Percentiles rank a stretch among this genome's conserved stretches.
Evolutionary conservation across 2,113 vertebrate species (phyloP).

Genomic region (Meriones unguiculatus): DNA sequence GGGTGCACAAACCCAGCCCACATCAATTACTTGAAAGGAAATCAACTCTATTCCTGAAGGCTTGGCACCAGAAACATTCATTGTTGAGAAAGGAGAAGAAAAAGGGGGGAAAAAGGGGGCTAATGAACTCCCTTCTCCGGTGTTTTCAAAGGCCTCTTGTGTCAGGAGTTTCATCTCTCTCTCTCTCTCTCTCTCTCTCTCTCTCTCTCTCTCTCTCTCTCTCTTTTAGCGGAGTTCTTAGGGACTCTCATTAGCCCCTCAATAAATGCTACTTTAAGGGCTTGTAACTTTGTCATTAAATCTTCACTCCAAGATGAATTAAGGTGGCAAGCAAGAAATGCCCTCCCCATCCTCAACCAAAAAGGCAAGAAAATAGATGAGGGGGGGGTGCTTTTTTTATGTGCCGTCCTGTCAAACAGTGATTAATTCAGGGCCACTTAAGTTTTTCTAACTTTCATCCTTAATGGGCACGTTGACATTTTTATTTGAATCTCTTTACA

Average conservation of each 20-base stretch:
- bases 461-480: conserved; percentile 80
- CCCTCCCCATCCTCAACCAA: conserved; percentile 16
- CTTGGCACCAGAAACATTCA: conserved; percentile 88
- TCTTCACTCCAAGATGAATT: conserved; percentile 68
- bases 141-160: conserved; percentile 78
- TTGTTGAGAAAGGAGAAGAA: conserved; percentile 84
- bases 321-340: conserved; percentile 48
- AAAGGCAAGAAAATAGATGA: conserved; percentile 69
- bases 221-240: conserved; percentile 25
- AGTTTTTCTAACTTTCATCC: conserved; percentile 82
- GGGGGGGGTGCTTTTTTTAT: conserved; percentile 24
- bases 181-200: background rate
- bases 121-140: conserved; percentile 74
- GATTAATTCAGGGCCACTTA: conserved; percentile 81
- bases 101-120: background rate
- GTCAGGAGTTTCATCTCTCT: background rate
- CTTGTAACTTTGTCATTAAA: conserved; percentile 75
- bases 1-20: conserved; percentile 85
- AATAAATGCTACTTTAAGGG: conserved; percentile 74
- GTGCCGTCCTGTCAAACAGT: conserved; percentile 76
- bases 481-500: conserved; percentile 81
- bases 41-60: conserved; percentile 85
- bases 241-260: conserved; percentile 60
- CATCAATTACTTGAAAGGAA: conserved; percentile 92
- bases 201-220: background rate